Percentiles rank a stretch among this genome's conserved stretches.
Evolutionary conservation across 1,140 invertebrate species (phyloP).

Genomic region (Caenorhabditis briggsae): DNA sequence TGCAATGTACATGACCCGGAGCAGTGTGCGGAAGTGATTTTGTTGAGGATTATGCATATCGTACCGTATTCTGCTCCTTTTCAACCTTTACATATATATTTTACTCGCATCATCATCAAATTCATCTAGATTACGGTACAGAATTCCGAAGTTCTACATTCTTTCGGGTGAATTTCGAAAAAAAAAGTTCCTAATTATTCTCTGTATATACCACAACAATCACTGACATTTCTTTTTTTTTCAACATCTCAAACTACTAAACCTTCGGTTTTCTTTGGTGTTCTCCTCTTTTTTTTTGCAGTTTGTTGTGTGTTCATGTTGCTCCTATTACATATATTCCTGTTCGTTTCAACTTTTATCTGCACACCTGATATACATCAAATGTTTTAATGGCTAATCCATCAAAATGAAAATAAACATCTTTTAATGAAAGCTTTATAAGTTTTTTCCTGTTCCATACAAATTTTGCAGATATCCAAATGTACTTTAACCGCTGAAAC

Average conservation of each 20-base stretch:
- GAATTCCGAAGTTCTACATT: not conserved
- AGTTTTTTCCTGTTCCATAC: not conserved
- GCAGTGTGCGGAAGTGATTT: slow-evolving; percentile 11
- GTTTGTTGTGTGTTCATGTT: slow-evolving; percentile 19
- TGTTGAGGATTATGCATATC: not conserved
- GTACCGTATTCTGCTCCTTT: not conserved
- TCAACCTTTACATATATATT: not conserved
- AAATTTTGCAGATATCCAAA: slow-evolving; percentile 25
- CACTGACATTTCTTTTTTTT: not conserved
- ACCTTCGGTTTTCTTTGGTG: not conserved
- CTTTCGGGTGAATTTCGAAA: slow-evolving; percentile 8
- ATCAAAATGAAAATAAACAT: not conserved
- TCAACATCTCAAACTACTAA: not conserved
- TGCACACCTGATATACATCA: too few species aligned
- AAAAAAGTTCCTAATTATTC: not conserved
- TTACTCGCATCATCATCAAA: not conserved
- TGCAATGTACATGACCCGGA: not conserved
- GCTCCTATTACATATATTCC: not conserved
- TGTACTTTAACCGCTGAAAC: slow-evolving; percentile 18
- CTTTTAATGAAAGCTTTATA: too few species aligned
- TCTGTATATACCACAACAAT: slow-evolving; percentile 5
- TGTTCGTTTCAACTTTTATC: too few species aligned
- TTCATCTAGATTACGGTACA: not conserved
- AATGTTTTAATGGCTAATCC: too few species aligned
- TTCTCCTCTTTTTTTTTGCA: not conserved